Base-by-base conservation (phyloP, 30 jellyfish, hydroid and myxozoan genomes). In the Hydractinia symbiolongicarpus region DNA sequence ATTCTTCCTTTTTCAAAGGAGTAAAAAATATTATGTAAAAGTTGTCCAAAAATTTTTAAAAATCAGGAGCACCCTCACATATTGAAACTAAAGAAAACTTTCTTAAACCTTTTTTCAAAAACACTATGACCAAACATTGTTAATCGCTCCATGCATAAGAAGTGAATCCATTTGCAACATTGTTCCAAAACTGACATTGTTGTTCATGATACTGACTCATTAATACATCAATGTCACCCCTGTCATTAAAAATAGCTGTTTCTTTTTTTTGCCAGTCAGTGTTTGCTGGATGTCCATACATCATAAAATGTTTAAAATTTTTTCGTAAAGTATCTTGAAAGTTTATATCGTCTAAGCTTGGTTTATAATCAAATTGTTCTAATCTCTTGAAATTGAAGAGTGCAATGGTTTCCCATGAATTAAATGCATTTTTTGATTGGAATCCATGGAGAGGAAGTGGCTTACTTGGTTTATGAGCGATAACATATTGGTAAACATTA, bases 401-500 rank as follows among this genome's bases (percentile, higher is more conserved):
- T 14, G 87, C 87, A 30, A 51, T n/a, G 30, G 87, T 9, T 61
- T 79, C 87, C 84, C 84, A 61, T 17, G 51, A 16, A 66, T 79
- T 83, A 20, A 54, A 62, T 20, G 87, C 87, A 79, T 79, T 44
- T 7, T 67, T 50, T 62, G 81, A 44, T 5, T 83, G 70, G 55
- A 66, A 62, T 15, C 85, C 85, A 77, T 16, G 30, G 49, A 79
- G 5, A 20, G 57, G 17, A 50, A 79, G 79, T 4, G 83, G 79
- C 8, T 81, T 11, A 9, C 72, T 64, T 55, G 95, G 91, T 74
- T 81, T 57, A 55, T 81, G 67, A 9, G 86, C 70, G 15, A 81
- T 84, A 16, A 73, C 86, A 75, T 86, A 86, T 20, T 91, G 79
- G 85, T 79, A 86, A 6, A 81, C 90, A 17, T 55, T 58, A 10